A percentile compares a stretch with the other conserved stretches of the same genome.
These are phyloP conservation scores for Zaprionus tsacasi DNA, from an alignment of 1,140 invertebrate genomes.

Conservation along the genomic window DNA sequence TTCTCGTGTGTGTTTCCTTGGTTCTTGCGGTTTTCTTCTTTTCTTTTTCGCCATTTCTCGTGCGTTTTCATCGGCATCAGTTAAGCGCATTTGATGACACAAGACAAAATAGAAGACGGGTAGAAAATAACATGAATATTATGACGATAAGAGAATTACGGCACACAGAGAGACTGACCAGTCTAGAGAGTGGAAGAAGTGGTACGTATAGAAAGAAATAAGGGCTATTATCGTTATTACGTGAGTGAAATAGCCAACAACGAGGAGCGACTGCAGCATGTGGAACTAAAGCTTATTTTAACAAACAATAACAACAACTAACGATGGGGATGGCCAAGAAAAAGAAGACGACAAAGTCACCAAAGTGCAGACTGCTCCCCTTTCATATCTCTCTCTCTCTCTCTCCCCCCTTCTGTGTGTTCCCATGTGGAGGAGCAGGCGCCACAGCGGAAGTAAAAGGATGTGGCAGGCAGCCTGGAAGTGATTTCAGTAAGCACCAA, in stretches of 20 bases:
- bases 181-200: constrained; percentile 21
- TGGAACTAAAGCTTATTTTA: constrained; percentile 53
- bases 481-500: constrained; percentile 76
- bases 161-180: not conserved
- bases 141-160: constrained; percentile 41
- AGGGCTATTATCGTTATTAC: constrained; percentile 59
- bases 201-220: constrained; percentile 48
- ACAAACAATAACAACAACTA: constrained; percentile 53
- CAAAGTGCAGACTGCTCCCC: constrained; percentile 59
- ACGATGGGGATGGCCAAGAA: constrained; percentile 24
- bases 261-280: constrained; percentile 29
- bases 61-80: constrained; percentile 39
- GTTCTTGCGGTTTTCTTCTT: constrained; percentile 50
- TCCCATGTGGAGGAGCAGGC: not conserved
- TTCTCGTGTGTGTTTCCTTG: constrained; percentile 35
- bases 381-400: not conserved
- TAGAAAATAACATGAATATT: constrained; percentile 28
- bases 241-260: constrained; percentile 58
- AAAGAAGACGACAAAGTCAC: constrained; percentile 50
- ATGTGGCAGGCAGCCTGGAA: constrained; percentile 52
- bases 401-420: not conserved
- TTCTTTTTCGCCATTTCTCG: constrained; percentile 40
- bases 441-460: constrained; percentile 43
- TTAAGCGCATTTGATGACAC: constrained; percentile 62
- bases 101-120: constrained; percentile 15